Evolutionary conservation across 2,888 invertebrate species (phyloP).

Genomic region (Stenichneumon culpator): DNA sequence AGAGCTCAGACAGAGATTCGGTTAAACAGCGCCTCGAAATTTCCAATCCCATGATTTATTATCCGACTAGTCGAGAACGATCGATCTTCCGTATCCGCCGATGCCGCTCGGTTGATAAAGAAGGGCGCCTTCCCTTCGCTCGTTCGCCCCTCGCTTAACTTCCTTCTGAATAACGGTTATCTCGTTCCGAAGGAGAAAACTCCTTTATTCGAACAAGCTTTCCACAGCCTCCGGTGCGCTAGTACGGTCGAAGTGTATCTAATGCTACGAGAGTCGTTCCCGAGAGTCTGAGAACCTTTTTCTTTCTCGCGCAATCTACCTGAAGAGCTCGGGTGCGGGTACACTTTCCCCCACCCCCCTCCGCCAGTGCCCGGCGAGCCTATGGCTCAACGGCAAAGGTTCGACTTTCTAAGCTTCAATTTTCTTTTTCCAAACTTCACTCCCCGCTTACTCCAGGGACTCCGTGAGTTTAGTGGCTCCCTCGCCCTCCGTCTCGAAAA

Average conservation of each 20-base stretch:
- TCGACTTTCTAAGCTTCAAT: neutral
- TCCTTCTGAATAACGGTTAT: neutral
- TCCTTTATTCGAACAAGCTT: neutral
- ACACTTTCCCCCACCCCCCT: neutral
- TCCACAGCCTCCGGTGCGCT: neutral
- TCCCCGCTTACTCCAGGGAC: neutral
- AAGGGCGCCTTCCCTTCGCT: neutral
- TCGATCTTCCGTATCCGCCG: neutral
- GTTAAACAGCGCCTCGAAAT: neutral
- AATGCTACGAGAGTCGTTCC: neutral
- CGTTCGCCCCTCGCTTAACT: neutral
- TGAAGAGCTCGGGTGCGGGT: neutral
- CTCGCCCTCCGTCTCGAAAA: neutral
- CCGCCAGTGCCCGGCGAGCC: neutral
- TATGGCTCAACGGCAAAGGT: neutral
- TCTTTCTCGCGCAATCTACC: neutral
- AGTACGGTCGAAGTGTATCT: neutral
- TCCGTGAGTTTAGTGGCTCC: neutral
- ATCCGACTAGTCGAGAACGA: neutral
- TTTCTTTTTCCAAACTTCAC: slow-evolving; percentile 10
- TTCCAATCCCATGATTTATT: neutral
- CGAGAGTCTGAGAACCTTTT: neutral
- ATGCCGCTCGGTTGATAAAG: neutral
- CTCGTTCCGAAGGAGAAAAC: too few species aligned
- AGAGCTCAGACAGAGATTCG: neutral